Conservation (phyloP, 2,888 invertebrate genomes). For the Drosophila flavopinicola region DNA sequence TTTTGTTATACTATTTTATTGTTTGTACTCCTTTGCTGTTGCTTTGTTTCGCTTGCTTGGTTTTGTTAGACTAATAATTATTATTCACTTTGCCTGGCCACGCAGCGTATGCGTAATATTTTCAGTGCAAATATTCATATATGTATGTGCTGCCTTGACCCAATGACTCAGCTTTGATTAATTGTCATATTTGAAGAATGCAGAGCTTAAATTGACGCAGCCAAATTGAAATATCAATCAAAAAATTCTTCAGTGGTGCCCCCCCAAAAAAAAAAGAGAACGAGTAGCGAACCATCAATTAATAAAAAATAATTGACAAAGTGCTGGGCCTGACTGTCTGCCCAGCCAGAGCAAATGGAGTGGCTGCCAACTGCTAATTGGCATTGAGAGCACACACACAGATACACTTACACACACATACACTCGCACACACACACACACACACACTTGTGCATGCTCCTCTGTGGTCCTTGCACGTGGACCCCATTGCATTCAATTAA, state of each 20-base stretch:
- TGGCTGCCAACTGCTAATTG: conserved; percentile 47
- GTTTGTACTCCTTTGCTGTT: conserved; percentile 32
- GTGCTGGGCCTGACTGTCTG: conserved; percentile 28
- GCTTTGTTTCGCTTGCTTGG: not conserved
- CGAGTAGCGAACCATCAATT: conserved; percentile 41
- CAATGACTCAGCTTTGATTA: conserved; percentile 9
- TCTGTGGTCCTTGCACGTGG: conserved; percentile 26
- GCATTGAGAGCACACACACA: conserved; percentile 16
- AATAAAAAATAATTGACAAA: conserved; percentile 61
- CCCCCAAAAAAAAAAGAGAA: not conserved
- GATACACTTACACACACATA: conserved; percentile 4
- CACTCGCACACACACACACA: conserved; percentile 1
- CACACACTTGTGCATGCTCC: not conserved
- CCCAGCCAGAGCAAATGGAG: conserved; percentile 26
- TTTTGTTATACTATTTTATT: conserved; percentile 50
- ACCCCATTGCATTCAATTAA: conserved; percentile 66
- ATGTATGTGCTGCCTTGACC: conserved; percentile 1
- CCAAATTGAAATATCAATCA: conserved; percentile 38
- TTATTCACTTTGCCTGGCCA: not conserved
- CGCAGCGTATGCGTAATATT: conserved; percentile 29
- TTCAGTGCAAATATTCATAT: not conserved
- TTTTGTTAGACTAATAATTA: conserved; percentile 1
- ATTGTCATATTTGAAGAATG: conserved; percentile 14
- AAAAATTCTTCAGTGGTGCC: conserved; percentile 2
- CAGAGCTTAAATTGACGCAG: conserved; percentile 7